Evolutionary conservation across 2,888 invertebrate genomes (phyloP), one percentile per base, ranked within the genome.

Genomic region (Drosophila lacicola): DNA sequence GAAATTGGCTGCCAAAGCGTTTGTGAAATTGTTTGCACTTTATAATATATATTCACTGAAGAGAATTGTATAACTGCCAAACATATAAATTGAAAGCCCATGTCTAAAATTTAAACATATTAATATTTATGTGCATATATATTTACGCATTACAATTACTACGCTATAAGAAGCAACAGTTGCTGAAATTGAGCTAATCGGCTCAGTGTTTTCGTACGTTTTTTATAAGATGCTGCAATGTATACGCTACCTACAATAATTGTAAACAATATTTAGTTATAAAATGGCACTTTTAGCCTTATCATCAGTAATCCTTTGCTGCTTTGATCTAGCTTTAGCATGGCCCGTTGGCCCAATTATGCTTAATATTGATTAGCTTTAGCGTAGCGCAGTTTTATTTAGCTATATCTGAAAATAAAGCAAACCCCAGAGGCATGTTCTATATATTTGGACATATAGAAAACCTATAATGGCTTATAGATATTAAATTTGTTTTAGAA

Each of bases 251-350:
- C 41, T 62, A 49, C 29, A 49, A 60, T 55, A 53, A 46, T 55
- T 46, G 50, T 53, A 57, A 46, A 57, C 55, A 61, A 45, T 46
- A 62, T 14, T n/a, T 68, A 73, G 17, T 62, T 36, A 41, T 33
- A 45, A 36, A 29, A 17, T 17, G 19, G 42, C 74, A 51, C 45
- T 41, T n/a, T 34, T 56, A 64, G 58, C 60, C 37, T 49, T 37
- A 55, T 34, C 5, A 44, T 45, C n/a, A 50, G 61, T 50, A 68
- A 57, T 45, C 29, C 49, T 76, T 71, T 36, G 42, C 65, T 64
- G 77, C 70, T 74, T 80, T 62, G 68, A 49, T 51, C 53, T 47
- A 69, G 70, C 70, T 69, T 67, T 75, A 75, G 83, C 83, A 70
- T 77, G 57, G 79, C 69, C 82, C 68, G 82, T 77, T 85, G 75